Evolutionary conservation across 2,888 invertebrate genomes (phyloP).

Genomic region (Oasisia sp.): DNA sequence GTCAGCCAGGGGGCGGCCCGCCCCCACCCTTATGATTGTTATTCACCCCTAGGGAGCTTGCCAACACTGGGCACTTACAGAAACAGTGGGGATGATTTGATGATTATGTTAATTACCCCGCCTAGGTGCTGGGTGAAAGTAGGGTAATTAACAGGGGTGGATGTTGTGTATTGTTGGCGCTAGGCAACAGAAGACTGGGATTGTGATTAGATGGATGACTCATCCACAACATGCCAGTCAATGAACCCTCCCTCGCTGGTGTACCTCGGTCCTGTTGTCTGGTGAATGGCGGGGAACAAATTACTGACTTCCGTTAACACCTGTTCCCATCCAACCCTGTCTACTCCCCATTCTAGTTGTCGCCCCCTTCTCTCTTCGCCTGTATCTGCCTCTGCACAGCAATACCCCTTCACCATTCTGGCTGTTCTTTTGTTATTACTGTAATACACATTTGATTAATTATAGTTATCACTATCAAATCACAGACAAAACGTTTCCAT

Average conservation of each 20-base stretch:
- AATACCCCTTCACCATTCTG: neutral
- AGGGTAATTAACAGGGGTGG: slow-evolving; percentile 11
- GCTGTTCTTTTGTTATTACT: neutral
- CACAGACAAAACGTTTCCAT: neutral
- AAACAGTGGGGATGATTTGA: slow-evolving; percentile 17
- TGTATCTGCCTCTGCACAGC: neutral
- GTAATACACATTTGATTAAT: neutral
- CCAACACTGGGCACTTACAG: neutral
- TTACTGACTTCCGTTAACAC: neutral
- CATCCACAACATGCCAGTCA: neutral
- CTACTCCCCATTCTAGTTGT: neutral
- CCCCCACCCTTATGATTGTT: slow-evolving; percentile 9
- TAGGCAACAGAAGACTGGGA: neutral
- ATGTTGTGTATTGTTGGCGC: neutral
- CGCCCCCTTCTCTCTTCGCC: neutral
- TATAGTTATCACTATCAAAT: neutral
- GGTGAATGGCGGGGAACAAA: neutral
- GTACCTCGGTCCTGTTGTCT: neutral
- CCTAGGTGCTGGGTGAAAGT: neutral
- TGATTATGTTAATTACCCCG: neutral
- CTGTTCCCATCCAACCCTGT: neutral
- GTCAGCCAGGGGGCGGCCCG: neutral
- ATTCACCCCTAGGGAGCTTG: slow-evolving; percentile 7
- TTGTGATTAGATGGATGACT: neutral
- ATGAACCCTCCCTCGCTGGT: neutral